Evolutionary conservation across 1,140 invertebrate genomes (phyloP).

Genomic region (Hestina assimilis): DNA sequence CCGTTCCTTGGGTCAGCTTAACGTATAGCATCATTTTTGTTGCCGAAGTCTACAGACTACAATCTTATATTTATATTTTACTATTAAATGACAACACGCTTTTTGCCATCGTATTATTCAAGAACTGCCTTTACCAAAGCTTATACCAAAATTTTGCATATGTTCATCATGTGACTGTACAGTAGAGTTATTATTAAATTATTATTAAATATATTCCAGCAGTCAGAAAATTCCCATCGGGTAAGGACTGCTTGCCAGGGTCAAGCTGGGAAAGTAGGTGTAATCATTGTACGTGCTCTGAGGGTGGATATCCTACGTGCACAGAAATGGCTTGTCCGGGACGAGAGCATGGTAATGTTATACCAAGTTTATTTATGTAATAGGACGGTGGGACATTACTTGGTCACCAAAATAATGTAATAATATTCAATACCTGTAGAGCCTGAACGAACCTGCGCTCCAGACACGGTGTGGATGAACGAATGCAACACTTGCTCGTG

Average conservation of each 20-base stretch:
- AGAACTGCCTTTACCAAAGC: no score
- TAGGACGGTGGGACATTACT: not conserved
- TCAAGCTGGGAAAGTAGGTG: slow-evolving; percentile 62
- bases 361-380: not conserved
- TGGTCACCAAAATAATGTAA: not conserved
- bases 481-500: slow-evolving; percentile 57
- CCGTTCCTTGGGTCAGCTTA: no score
- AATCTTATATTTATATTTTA: no score
- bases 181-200: no score
- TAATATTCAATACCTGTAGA: no score
- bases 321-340: slow-evolving; percentile 36
- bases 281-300: slow-evolving; percentile 58
- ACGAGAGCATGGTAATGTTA: slow-evolving; percentile 39
- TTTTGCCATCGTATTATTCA: no score
- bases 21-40: no score
- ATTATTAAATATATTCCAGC: not conserved
- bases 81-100: no score
- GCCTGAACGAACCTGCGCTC: slow-evolving; percentile 32
- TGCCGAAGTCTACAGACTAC: no score
- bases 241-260: slow-evolving; percentile 56
- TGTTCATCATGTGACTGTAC: no score
- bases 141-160: no score
- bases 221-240: slow-evolving; percentile 3
- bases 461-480: slow-evolving; percentile 38
- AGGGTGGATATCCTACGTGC: slow-evolving; percentile 49